Evolutionary conservation across 2,113 vertebrate species (phyloP), one percentile per base, ranked within the genome.

Genomic region (Oreochromis tanganicae): DNA sequence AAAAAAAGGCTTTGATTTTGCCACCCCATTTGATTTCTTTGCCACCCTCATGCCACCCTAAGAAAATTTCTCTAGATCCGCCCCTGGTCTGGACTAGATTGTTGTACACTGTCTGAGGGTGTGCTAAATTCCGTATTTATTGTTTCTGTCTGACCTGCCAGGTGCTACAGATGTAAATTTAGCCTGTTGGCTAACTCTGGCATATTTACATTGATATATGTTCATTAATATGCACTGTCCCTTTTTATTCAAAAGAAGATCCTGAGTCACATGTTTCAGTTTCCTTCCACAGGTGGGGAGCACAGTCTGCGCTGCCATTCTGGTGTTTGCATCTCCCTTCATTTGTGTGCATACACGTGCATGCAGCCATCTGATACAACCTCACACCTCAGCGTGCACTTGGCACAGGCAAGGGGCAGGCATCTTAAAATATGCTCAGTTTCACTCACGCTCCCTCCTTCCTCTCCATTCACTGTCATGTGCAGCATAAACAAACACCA

Each of bases 341-440:
- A 2, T 73, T 9, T 56, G 54, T 56, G 54, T 54, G 66, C 27
- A 59, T 66, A 27, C 38, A 46, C 38, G 52, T 43, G 83, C 4
- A n/a, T 27, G 59, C 5, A 3, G 75, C 86, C 93, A 91, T 93
- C 87, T 94, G 93, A 94, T 63, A 81, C 54, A 84, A 90, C 88
- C 82, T 95, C 87, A 88, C 93, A 93, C 94, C 94, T 93, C 93
- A 93, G 93, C 90, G 21, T 91, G 92, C 81, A 86, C 83, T 83
- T 89, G 94, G 92, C 92, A 85, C 52, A 84, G 19, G 24, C 48
- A 48, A 54, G 9, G 48, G 24, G 36, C 52, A 50, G 9, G 50
- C 63, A 54, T 84, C 71, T 87, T 21, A 50, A 85, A 90, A 91
- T 87, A 82, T 78, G 71, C 79, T 87, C 27, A 13, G 81, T 38